phyloP scores from a whole-genome alignment of 2,888 invertebrate genomes.

The Eubasilissa splendida region DNA sequence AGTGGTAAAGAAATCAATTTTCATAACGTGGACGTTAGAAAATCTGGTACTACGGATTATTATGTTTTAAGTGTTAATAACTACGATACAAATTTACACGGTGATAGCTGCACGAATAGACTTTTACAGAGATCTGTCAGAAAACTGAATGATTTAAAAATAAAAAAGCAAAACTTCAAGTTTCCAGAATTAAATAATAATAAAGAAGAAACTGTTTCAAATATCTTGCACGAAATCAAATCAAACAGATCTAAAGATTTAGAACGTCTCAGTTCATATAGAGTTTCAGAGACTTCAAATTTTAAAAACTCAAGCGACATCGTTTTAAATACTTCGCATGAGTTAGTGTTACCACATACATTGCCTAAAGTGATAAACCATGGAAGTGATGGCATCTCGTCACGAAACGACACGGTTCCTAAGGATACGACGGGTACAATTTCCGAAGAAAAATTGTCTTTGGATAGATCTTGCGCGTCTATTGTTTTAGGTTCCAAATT shows the following conservation, averaged over 20 bases:
- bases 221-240: conserved; percentile 26
- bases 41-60: conserved; percentile 33
- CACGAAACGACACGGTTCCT: too few species aligned
- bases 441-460: background rate
- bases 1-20: conserved; percentile 30
- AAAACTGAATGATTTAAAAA: conserved; percentile 44
- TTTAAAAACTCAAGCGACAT: background rate
- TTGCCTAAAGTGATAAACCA: conserved; percentile 21
- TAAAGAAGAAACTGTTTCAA: conserved; percentile 25
- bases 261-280: conserved; percentile 5
- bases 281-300: background rate
- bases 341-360: background rate
- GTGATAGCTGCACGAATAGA: background rate
- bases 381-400: background rate
- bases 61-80: conserved; percentile 44
- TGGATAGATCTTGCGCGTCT: background rate
- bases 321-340: background rate
- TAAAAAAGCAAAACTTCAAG: conserved; percentile 45
- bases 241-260: conserved; percentile 19
- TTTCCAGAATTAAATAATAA: conserved; percentile 24
- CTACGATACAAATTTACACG: conserved; percentile 22
- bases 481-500: conserved; percentile 30
- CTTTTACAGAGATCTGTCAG: conserved; percentile 6
- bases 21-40: conserved; percentile 45
- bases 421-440: too few species aligned